These are phyloP conservation scores for Monodelphis domestica DNA, from an alignment of 2,797 vertebrate genomes.

Conservation along the genomic window DNA sequence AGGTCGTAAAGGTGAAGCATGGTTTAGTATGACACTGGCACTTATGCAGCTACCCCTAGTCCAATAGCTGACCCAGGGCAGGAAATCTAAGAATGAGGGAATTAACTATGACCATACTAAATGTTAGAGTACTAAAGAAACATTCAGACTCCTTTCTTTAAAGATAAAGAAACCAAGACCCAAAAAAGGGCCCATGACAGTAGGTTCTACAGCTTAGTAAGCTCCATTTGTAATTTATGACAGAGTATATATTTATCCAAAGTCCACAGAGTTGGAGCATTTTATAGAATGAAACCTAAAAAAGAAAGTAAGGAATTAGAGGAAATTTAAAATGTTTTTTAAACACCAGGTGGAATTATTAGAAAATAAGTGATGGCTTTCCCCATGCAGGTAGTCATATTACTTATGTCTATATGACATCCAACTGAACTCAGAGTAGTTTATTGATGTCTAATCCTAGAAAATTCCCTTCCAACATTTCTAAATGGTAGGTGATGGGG, in stretches of 20 bases:
- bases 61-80: not conserved
- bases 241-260: not conserved
- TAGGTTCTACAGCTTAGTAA: not conserved
- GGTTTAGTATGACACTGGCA: not conserved
- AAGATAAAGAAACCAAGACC: not conserved
- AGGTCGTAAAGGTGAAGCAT: not conserved
- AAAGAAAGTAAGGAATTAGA: conserved; percentile 36
- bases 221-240: not conserved
- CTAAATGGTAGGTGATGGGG: not conserved
- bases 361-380: conserved; percentile 44
- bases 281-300: conserved; percentile 25
- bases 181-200: not conserved
- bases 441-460: conserved; percentile 49
- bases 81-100: not conserved
- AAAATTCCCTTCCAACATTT: conserved; percentile 29
- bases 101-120: not conserved
- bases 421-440: conserved; percentile 45
- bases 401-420: conserved; percentile 54
- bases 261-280: not conserved
- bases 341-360: conserved; percentile 29
- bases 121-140: not conserved
- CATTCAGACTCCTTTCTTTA: not conserved
- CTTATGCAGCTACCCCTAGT: not conserved
- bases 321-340: conserved; percentile 43
- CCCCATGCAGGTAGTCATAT: conserved; percentile 14